Conservation (phyloP, 2,797 vertebrate genomes). For the Phoxinus dragarum region DNA sequence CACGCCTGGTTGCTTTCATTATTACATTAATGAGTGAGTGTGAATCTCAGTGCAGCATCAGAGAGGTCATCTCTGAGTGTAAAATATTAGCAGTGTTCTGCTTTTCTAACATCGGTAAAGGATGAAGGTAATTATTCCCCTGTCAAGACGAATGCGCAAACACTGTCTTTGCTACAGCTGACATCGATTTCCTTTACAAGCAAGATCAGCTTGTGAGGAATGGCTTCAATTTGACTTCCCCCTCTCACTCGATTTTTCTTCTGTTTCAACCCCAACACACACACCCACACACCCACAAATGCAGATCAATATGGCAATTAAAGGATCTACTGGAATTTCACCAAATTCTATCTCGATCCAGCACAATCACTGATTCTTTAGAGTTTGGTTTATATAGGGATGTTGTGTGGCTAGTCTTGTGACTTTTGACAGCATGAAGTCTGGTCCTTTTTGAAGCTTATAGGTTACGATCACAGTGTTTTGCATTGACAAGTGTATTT, state of each 20-base stretch:
- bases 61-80: not conserved
- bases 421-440: not conserved
- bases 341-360: not conserved
- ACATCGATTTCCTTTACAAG: slow-evolving; percentile 38
- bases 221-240: slow-evolving; percentile 47
- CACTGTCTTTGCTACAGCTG: slow-evolving; percentile 60
- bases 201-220: slow-evolving; percentile 29
- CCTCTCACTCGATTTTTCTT: slow-evolving; percentile 42
- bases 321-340: slow-evolving; percentile 24
- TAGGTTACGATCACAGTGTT: not conserved
- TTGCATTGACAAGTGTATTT: not conserved
- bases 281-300: slow-evolving; percentile 28
- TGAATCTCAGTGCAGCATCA: slow-evolving; percentile 3
- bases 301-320: slow-evolving; percentile 27
- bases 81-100: slow-evolving; percentile 20
- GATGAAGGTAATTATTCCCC: slow-evolving; percentile 59
- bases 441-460: not conserved
- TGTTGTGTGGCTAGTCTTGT: not conserved
- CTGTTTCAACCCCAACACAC: slow-evolving; percentile 39
- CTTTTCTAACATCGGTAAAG: slow-evolving; percentile 12
- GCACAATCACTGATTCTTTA: not conserved
- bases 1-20: slow-evolving; percentile 57
- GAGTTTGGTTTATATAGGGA: not conserved
- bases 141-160: slow-evolving; percentile 46
- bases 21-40: slow-evolving; percentile 60